Base-by-base conservation (phyloP, 1,140 invertebrate genomes). In the Habropoda laboriosa region DNA sequence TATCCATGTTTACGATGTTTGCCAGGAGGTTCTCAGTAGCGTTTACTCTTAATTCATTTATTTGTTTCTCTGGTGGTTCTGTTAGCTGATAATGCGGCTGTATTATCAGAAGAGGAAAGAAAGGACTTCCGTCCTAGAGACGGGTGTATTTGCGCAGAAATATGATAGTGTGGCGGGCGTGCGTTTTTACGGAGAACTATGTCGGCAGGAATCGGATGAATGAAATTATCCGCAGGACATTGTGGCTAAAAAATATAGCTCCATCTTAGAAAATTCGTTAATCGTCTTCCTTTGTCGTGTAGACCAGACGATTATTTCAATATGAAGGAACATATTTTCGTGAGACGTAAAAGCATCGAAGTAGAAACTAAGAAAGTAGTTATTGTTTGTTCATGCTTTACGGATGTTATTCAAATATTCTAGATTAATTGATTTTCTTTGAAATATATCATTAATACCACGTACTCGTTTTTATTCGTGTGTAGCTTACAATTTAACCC, bases 81-180 rank as follows among this genome's bases (percentile, higher is more conserved):
- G 32, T 40, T 75, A 16, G 30, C 45, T 86, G 84, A 86, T 86
- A 86, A 85, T 55, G 51, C 6, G 40, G n/a, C 24, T 24, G 24
- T 18, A 49, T 75, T 90, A 90, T 90, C 89, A 80, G 60, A 60
- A 88, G 67, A 90, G 88, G 88, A 86, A 89, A 89, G 81, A 86
- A 86, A 86, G 80, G 58, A 90, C 86, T 90, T 90, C 89, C 89
- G 88, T 79, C 53, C 77, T 47, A 81, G 32, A 45, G 35, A 72
- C 58, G 42, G 40, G 63, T 76, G 53, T 64, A 81, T 85, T 71
- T 85, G 45, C 78, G 86, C 57, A 86, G 64, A 81, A 86, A 58
- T 45, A 18, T 21, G 40, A 24, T 68, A 21, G 47, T 30, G 10
- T 12, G 30, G 40, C 42, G 53, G 32, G 55, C 60, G 63, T 47